These are phyloP conservation scores for Archegozetes longisetosus DNA, from an alignment of 1,140 invertebrate genomes.

Conservation along the genomic window DNA sequence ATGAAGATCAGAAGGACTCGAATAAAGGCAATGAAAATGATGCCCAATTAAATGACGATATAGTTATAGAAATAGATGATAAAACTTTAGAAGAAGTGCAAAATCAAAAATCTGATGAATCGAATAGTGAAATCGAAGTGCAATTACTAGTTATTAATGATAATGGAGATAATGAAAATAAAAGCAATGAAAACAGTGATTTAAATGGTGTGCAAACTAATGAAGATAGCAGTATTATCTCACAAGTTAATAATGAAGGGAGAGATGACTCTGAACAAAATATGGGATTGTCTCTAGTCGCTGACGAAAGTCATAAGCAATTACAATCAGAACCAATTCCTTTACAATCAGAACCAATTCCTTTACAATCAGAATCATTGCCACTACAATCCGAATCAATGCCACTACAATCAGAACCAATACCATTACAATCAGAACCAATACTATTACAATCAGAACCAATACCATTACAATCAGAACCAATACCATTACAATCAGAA, in stretches of 20 bases:
- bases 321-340: too few species aligned
- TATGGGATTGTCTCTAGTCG: too few species aligned
- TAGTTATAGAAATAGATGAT: not conserved
- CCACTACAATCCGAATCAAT: too few species aligned
- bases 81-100: not conserved
- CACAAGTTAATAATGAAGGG: not conserved
- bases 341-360: too few species aligned
- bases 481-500: too few species aligned
- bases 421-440: too few species aligned
- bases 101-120: not conserved
- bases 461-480: too few species aligned
- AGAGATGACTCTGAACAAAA: not conserved
- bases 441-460: too few species aligned
- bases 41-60: not conserved
- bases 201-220: not conserved
- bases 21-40: not conserved
- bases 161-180: not conserved
- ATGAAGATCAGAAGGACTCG: too few species aligned
- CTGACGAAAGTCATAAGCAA: too few species aligned
- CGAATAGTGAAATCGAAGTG: not conserved
- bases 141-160: not conserved
- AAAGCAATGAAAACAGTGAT: not conserved
- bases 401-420: too few species aligned
- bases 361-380: too few species aligned
- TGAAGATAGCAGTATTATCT: not conserved